A percentile compares a stretch with the other conserved stretches of the same genome.
These are phyloP conservation scores for Protosalanx chinensis DNA, from an alignment of 2,797 vertebrate species.

Conservation along the genomic window DNA sequence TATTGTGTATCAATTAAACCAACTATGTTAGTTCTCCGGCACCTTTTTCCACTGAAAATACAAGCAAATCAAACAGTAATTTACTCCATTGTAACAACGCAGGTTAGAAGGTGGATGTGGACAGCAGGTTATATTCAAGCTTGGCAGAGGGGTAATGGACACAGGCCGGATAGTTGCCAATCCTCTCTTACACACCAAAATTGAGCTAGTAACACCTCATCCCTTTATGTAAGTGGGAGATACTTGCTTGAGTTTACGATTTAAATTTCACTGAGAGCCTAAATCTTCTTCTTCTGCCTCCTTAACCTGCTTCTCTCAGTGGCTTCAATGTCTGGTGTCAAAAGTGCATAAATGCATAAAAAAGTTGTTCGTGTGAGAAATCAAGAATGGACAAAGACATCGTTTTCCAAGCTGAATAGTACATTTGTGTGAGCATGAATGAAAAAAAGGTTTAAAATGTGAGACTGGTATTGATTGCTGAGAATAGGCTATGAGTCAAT, in stretches of 20 bases:
- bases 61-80: background rate
- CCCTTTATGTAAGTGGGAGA: background rate
- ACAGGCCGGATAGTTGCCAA: background rate
- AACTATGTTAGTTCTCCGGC: background rate
- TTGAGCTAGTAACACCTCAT: no score
- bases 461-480: slow-evolving; percentile 45
- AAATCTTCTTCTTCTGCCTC: background rate
- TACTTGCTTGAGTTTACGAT: slow-evolving; percentile 4
- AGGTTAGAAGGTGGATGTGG: background rate
- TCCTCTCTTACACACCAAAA: background rate
- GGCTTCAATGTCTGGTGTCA: slow-evolving; percentile 4
- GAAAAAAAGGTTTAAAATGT: slow-evolving; percentile 29
- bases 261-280: background rate
- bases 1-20: background rate
- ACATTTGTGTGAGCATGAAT: slow-evolving; percentile 37
- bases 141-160: background rate
- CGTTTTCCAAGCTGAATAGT: slow-evolving; percentile 20
- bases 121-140: background rate
- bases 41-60: background rate
- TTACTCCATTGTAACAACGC: background rate
- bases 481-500: slow-evolving; percentile 45
- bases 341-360: slow-evolving; percentile 10
- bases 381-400: background rate
- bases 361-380: slow-evolving; percentile 9
- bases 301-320: slow-evolving; percentile 3